Base-by-base conservation (phyloP, 2,113 vertebrate species). In the Ochotona curzoniae region DNA sequence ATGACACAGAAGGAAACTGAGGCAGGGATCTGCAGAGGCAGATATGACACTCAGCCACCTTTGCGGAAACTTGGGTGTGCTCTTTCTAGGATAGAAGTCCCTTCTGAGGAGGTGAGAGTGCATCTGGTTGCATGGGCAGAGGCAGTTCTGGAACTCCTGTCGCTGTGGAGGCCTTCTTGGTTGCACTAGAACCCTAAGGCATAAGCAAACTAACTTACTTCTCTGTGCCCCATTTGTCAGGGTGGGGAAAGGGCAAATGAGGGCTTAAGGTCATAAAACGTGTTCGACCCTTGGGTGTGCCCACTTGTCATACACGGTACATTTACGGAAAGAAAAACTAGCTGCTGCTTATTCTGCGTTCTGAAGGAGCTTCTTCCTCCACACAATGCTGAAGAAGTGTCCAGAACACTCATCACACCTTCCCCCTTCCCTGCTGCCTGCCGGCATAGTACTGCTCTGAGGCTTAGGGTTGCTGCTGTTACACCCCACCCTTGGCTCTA, bases 1-100 rank as follows among this genome's bases (percentile, higher is more conserved):
- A 28, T 30, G 73, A 67, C 7, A 5, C 60, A 87, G 47, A 82
- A 82, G 57, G 86, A 93, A 84, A 94, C 85, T 54, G 78, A 93
- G 85, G 78, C 70, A 49, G 49, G 2, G 25, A 75, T n/a, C 49
- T 44, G 71, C 25, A 74, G 57, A n/a, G 18, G 28, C 38, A 69
- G 61, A 73, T 0, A 0, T 44, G 11, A 66, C 28, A n/a, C 54
- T 92, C 35, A 51, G 87, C 21, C 70, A 5, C n/a, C 23, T 80
- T 83, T 90, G 61, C 81, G 71, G 18, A 87, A 87, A 35, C n/a
- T 47, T 49, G 66, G 12, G 4, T 21, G 17, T 71, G 38, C n/a
- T 83, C 82, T 88, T 93, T 32, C 17, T 73, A 44, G 75, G 26
- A 69, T 1, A 4, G 32, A 49, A 51, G 54, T 73, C 23, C 54